Conservation (phyloP, 2,888 invertebrate genomes). For the Platycheirus rosarum region DNA sequence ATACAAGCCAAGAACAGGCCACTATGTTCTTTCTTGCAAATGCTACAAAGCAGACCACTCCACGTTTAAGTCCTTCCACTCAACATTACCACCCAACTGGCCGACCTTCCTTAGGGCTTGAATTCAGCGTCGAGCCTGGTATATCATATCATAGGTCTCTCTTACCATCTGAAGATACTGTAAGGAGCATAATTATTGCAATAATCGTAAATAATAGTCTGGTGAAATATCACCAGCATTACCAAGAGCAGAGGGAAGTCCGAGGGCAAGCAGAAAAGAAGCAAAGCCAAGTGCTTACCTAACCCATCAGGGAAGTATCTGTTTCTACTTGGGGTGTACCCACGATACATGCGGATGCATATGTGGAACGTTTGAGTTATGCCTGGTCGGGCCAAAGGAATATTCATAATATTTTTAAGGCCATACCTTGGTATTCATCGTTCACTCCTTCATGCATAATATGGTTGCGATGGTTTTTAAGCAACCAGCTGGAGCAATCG, state of each 20-base stretch:
- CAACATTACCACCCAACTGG: neutral
- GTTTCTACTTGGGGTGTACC: slow-evolving; percentile 52
- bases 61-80: slow-evolving; percentile 47
- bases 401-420: slow-evolving; percentile 66
- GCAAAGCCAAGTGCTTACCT: slow-evolving; percentile 59
- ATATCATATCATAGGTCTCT: slow-evolving; percentile 37
- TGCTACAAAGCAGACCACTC: slow-evolving; percentile 64
- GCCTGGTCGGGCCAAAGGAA: slow-evolving; percentile 39
- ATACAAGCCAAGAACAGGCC: slow-evolving; percentile 48
- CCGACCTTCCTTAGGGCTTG: neutral
- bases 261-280: slow-evolving; percentile 1
- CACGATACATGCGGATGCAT: slow-evolving; percentile 60
- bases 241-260: slow-evolving; percentile 45
- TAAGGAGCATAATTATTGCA: slow-evolving; percentile 75
- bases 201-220: slow-evolving; percentile 75
- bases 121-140: slow-evolving; percentile 20
- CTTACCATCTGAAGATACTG: slow-evolving; percentile 41
- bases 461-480: slow-evolving; percentile 35
- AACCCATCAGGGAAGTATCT: slow-evolving; percentile 55
- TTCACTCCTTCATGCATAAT: slow-evolving; percentile 29
- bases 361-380: slow-evolving; percentile 68
- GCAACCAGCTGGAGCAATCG: slow-evolving; percentile 16
- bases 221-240: slow-evolving; percentile 70
- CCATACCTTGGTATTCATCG: slow-evolving; percentile 47
- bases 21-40: slow-evolving; percentile 42